Conservation (phyloP, 2,113 vertebrate species). For the Manacus vitellinus region DNA sequence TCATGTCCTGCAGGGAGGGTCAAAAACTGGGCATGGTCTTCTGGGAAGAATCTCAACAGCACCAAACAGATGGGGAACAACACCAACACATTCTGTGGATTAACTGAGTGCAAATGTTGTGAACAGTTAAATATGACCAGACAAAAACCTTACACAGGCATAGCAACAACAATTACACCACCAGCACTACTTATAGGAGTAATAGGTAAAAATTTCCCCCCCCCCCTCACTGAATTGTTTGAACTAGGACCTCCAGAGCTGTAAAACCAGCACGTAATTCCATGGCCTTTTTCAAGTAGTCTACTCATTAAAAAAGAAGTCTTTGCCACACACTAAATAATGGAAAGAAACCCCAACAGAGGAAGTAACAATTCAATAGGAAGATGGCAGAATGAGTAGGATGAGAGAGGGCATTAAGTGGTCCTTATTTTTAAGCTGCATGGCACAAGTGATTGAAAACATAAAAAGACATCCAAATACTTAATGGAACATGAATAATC, state of each 20-base stretch:
- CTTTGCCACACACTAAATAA: neutral
- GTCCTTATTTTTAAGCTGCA: neutral
- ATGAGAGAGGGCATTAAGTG: neutral
- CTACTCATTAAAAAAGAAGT: neutral
- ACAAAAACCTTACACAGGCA: neutral
- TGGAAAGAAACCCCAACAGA: neutral
- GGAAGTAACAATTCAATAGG: neutral
- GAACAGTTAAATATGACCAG: neutral
- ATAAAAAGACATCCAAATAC: neutral
- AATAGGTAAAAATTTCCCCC: neutral
- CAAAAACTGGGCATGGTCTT: neutral
- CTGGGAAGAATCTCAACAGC: neutral
- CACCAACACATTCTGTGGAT: neutral
- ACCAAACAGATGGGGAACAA: neutral
- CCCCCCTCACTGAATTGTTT: neutral
- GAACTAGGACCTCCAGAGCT: neutral
- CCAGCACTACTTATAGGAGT: neutral
- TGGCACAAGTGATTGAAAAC: neutral
- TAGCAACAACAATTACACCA: neutral
- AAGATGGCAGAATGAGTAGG: neutral
- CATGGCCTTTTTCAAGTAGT: neutral
- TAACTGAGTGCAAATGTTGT: rapidly evolving
- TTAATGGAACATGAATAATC: neutral
- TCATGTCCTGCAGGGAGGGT: neutral
- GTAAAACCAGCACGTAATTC: neutral